Evolutionary conservation across 2,113 vertebrate species (phyloP), one percentile per base, ranked within the genome.

Genomic region (Corythoichthys intestinalis): DNA sequence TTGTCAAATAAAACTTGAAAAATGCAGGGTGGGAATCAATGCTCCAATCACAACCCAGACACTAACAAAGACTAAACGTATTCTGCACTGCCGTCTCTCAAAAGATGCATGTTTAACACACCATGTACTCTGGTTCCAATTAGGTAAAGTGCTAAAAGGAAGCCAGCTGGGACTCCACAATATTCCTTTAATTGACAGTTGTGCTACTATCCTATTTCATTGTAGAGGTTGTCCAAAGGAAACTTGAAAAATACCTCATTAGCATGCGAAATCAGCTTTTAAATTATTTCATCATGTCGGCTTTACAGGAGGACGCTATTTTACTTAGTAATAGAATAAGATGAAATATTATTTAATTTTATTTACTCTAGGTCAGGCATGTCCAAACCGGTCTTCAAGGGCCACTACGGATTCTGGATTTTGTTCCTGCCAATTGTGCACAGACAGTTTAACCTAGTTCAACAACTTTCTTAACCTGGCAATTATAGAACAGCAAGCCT

Each of bases 191-290:
- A 87, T 85, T 86, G 85, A 83, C 58, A 71, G 75, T 76, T 84
- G 71, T n/a, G 56, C 85, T 77, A 79, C 78, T 82, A 83, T 86
- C 79, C 76, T 65, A 73, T 85, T 87, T 87, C 83, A 87, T 66
- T 76, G 75, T 59, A 8, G 8, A 72, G 66, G 77, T 71, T 76
- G 78, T 71, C 68, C 46, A 77, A 70, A 66, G 74, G 68, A 70
- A 83, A 81, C 72, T 81, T 83, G 63, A 84, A 85, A 83, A 85
- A 72, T 78, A 84, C 81, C 82, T 84, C n/a, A 83, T 86, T 84
- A 84, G 72, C 73, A 77, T 66, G 74, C 74, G 13, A 74, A 78
- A n/a, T 67, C 65, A 70, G 14, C 76, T 78, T 75, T 86, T 82
- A 79, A 85, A 84, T 84, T 72, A 78, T 73, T 77, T n/a, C 65